A percentile compares a stretch with the other conserved stretches of the same genome.
These are phyloP conservation scores for Phorcus lineatus DNA, from an alignment of 2,888 invertebrate species.

Conservation along the genomic window DNA sequence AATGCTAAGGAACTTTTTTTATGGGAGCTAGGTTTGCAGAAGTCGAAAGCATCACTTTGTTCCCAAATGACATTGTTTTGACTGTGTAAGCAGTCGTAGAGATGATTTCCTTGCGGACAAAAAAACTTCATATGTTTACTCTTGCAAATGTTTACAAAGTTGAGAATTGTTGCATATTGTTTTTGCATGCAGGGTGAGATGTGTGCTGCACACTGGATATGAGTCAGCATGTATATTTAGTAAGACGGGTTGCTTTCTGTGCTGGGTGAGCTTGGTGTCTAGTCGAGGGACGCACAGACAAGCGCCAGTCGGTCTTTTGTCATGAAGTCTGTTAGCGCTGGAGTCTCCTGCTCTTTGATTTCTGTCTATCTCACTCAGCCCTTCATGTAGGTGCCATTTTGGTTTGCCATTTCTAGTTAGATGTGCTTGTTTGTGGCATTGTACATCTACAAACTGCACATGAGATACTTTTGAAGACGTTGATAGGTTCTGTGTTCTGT, in stretches of 20 bases:
- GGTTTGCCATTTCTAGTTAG: background rate
- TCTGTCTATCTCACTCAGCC: background rate
- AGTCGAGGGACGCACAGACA: background rate
- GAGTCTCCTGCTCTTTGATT: background rate
- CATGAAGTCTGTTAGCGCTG: background rate
- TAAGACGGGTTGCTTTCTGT: background rate
- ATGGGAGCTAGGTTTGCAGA: no score
- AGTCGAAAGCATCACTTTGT: no score
- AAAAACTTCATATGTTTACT: no score
- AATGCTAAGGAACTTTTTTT: no score
- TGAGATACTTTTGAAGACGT: no score
- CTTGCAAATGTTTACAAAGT: background rate
- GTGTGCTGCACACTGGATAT: background rate
- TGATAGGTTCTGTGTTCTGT: no score
- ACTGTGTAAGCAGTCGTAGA: no score
- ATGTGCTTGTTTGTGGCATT: background rate
- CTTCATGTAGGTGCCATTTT: background rate
- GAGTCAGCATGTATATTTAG: slow-evolving; percentile 1
- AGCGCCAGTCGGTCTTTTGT: background rate
- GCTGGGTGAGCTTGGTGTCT: background rate
- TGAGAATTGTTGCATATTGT: background rate
- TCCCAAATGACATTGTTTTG: no score
- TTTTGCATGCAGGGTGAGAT: background rate
- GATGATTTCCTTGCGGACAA: no score
- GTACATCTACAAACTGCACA: no score